These are phyloP conservation scores for Trichacis sp. DNA, from an alignment of 2,888 invertebrate species.

Conservation along the genomic window DNA sequence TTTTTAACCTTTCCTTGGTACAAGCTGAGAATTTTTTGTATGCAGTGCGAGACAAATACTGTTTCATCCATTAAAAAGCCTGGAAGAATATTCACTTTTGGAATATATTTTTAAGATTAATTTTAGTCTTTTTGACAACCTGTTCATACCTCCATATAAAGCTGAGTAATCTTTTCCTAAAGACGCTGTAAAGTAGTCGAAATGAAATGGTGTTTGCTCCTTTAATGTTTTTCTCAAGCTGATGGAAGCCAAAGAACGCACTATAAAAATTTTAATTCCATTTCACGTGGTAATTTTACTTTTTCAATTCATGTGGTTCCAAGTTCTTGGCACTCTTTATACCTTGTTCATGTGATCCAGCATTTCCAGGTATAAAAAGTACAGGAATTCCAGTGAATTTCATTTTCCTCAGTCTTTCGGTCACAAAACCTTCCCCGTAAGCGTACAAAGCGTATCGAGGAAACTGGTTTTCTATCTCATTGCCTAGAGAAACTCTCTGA, in stretches of 20 bases:
- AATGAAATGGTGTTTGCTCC: conserved; percentile 78
- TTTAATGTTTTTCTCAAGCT: conserved; percentile 86
- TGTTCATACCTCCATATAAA: conserved; percentile 77
- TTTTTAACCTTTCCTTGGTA: conserved; percentile 74
- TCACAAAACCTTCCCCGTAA: conserved; percentile 88
- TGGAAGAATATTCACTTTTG: too few relatives aligned
- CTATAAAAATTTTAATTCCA: too few relatives aligned
- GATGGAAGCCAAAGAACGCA: conserved; percentile 92
- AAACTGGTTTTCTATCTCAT: conserved; percentile 73
- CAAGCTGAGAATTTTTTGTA: conserved; percentile 80
- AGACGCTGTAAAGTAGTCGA: conserved; percentile 93
- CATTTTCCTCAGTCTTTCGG: conserved; percentile 78
- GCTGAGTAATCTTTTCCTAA: conserved; percentile 92
- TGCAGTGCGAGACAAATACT: conserved; percentile 77
- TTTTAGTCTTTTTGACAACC: too few relatives aligned
- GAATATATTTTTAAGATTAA: too few relatives aligned
- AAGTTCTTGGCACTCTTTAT: too few relatives aligned
- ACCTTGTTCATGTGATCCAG: conserved; percentile 83
- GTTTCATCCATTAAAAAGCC: conserved; percentile 83
- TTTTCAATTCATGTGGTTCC: too few relatives aligned
- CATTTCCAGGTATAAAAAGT: conserved; percentile 94
- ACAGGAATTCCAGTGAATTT: conserved; percentile 91
- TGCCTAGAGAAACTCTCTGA: conserved; percentile 78
- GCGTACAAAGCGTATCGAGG: conserved; percentile 88
- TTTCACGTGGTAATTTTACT: too few relatives aligned